Evolutionary conservation across 2,888 invertebrate genomes (phyloP).

Genomic region (Meloe dianella): DNA sequence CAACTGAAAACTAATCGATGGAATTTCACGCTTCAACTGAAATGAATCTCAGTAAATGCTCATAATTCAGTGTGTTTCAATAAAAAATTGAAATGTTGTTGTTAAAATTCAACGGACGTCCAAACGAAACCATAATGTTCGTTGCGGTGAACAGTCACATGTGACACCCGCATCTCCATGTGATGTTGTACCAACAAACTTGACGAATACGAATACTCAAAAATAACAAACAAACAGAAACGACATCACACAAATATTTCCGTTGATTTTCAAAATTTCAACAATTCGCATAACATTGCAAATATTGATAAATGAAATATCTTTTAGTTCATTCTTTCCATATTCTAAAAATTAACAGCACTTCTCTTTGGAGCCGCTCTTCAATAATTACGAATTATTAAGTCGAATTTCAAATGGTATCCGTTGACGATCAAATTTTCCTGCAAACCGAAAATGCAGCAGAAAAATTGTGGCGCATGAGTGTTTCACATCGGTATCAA

Average conservation of each 20-base stretch:
- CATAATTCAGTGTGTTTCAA: too few species aligned
- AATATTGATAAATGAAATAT: too few species aligned
- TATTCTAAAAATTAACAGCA: too few species aligned
- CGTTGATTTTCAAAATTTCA: too few species aligned
- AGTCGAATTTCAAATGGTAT: background rate
- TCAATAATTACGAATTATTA: background rate
- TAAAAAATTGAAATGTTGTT: too few species aligned
- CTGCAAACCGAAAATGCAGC: slow-evolving; percentile 38
- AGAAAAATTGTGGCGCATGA: slow-evolving; percentile 41
- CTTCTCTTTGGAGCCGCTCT: background rate
- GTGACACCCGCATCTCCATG: background rate
- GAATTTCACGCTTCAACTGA: too few species aligned
- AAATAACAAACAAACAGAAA: background rate
- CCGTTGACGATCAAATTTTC: background rate
- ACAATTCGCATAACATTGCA: too few species aligned
- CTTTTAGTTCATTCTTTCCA: too few species aligned
- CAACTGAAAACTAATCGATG: background rate
- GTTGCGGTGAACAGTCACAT: too few species aligned
- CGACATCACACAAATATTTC: background rate
- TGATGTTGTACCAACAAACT: background rate
- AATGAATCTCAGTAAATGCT: background rate
- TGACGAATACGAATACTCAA: background rate
- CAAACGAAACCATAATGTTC: background rate
- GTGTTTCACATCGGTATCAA: slow-evolving; percentile 31
- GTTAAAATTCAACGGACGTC: background rate